Conservation (phyloP, 2,888 invertebrate genomes). For the Trypoxylon attenuatum region DNA sequence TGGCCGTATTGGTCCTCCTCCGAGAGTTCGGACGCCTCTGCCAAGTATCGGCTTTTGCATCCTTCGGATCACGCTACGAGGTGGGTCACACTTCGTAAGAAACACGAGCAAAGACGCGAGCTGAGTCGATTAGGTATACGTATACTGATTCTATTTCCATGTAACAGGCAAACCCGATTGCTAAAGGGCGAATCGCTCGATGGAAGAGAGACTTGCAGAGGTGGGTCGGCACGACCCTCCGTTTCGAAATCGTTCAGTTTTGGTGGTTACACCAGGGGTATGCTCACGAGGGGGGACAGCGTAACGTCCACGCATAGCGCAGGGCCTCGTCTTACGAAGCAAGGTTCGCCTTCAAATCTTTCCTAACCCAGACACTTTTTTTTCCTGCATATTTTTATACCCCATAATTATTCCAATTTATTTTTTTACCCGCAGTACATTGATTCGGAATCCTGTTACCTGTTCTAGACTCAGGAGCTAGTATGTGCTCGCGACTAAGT, state of each 20-base stretch:
- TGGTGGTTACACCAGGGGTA: constrained; percentile 84
- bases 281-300: constrained; percentile 80
- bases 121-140: not conserved
- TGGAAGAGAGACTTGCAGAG: constrained; percentile 73
- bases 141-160: not conserved
- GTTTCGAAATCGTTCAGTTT: constrained; percentile 92
- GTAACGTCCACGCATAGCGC: constrained; percentile 80
- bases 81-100: constrained; percentile 36
- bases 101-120: not conserved
- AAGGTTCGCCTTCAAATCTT: constrained; percentile 77
- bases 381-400: too few species aligned
- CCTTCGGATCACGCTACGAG: constrained; percentile 67
- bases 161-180: constrained; percentile 70
- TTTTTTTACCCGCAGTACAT: too few species aligned
- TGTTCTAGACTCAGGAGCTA: constrained; percentile 78
- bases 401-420: constrained; percentile 19
- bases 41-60: constrained; percentile 67
- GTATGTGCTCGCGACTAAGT: constrained; percentile 81
- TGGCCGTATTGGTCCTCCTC: constrained; percentile 72
- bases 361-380: constrained; percentile 7
- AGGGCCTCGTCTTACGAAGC: constrained; percentile 83
- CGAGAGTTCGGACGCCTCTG: constrained; percentile 69
- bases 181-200: constrained; percentile 77
- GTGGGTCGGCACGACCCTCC: constrained; percentile 75
- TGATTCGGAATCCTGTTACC: too few species aligned